Base-by-base conservation (phyloP, 2,797 vertebrate species). In the Geotrypetes seraphini region DNA sequence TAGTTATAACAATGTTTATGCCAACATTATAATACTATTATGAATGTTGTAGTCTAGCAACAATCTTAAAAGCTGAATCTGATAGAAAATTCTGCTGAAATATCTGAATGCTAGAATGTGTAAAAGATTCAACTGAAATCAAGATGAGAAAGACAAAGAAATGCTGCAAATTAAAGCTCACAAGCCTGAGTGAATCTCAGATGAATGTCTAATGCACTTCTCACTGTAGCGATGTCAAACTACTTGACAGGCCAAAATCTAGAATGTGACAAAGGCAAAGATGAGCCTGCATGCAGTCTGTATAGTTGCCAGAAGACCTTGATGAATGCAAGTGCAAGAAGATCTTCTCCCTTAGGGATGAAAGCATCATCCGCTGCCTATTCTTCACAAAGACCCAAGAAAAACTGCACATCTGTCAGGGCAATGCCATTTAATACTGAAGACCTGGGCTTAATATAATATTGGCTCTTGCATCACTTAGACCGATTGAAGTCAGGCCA, bases 401-500 rank as follows among this genome's bases (percentile, higher is more conserved):
- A 56, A 72, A 73, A 75, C 71, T 43, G 55, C 69, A 62, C 51
- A 69, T 42, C 69, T 57, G 55, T 60, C 58, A 63, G 48, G 17
- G 40, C 40, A 60, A 39, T 50, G 43, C 46, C 46, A 27, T 27
- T 47, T 37, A 39, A 42, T 44, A 17, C 10, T 38, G 40, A 70
- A 59, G 36, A 72, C 56, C 50, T 50, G 50, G 50, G 63, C 58
- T 69, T 67, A 58, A 56, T 63, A 23, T 13, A 39, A 52, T 71
- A 77, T 66, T 60, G 60, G 63, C 51, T 62, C 34, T 41, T 49
- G 38, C 25, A 71, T 70, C 53, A 74, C 47, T 63, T 66, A 71
- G 47, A 54, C 51, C 32, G 73, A 81, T 65, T 76, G 78, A 82
- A 81, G 62, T 50, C 59, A 75, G 66, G 66, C 63, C 67, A 81